Base-by-base conservation (phyloP, 2,797 vertebrate genomes). In the Spheniscus humboldti region DNA sequence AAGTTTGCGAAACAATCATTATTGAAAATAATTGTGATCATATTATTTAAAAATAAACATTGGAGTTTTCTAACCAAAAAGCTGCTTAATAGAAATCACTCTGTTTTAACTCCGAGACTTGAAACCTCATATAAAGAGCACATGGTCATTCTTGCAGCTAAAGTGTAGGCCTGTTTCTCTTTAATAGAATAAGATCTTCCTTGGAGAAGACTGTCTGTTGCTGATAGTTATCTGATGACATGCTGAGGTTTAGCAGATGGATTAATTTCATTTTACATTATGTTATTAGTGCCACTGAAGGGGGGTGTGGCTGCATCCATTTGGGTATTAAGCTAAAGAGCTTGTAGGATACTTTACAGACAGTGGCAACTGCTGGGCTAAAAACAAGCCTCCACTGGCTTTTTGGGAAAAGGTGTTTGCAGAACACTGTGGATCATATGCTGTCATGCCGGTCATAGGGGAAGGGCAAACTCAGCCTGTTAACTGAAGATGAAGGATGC, bases 121-220 rank as follows among this genome's bases (percentile, higher is more conserved):
- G 31, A 96, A 97, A 94, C 87, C 96, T 94, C 55, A 13, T 82
- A 41, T 90, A 82, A 96, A 97, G 88, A 97, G 94, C 93, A 87
- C 69, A 19, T 81, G 96, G 96, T 96, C 97, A 95, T 93, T 96
- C 96, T 79, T 77, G 78, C 86, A 96, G 67, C 96, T 73, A 3
- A 89, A 96, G 78, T 18, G 30, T 52, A 96, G 95, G 73, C 94
- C 96, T 94, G 95, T 96, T 96, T 96, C 94, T 97, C 94, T 97
- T 96, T 96, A 97, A 97, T 96, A 97, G 92, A 98, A 95, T 97
- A 93, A 98, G 90, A 96, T 96, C 97, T 97, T 98, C 95, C 97
- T 97, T 74, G 77, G 95, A 98, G 96, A 95, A 88, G 89, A 97
- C 93, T 92, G 94, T 81, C 83, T 92, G 85, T 81, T 88, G 56